phyloP scores from a whole-genome alignment of 2,888 invertebrate species.

The Sisyra nigra region DNA sequence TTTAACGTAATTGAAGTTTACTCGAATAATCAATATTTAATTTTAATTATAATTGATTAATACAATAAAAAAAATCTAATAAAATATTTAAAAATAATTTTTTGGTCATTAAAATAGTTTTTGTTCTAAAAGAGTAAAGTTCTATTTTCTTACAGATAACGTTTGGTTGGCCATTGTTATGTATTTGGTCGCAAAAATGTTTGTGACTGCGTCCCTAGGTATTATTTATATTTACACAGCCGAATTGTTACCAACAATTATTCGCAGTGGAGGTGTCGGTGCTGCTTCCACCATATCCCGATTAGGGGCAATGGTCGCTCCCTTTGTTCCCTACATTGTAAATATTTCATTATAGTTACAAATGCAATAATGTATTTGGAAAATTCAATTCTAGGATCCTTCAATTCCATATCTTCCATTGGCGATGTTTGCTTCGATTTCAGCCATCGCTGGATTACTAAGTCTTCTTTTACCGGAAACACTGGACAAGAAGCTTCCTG shows the following conservation, averaged over 20 bases:
- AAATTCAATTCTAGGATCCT: slow-evolving; percentile 31
- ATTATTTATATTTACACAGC: slow-evolving; percentile 44
- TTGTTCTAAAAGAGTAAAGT: no score
- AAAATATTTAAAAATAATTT: no score
- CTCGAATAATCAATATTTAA: background rate
- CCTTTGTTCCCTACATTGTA: slow-evolving; percentile 42
- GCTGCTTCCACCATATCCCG: slow-evolving; percentile 39
- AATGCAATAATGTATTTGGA: no score
- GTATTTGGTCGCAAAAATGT: slow-evolving; percentile 44
- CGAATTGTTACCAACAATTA: slow-evolving; percentile 34
- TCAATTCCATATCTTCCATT: slow-evolving; percentile 33
- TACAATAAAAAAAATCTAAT: no score
- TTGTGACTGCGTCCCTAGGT: slow-evolving; percentile 44
- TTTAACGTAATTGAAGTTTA: background rate
- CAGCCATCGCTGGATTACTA: slow-evolving; percentile 32
- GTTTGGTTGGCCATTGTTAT: slow-evolving; percentile 24
- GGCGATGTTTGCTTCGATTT: slow-evolving; percentile 34
- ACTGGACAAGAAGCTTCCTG: slow-evolving; percentile 39
- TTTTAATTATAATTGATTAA: slow-evolving; percentile 1
- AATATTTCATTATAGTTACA: no score
- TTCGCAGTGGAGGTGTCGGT: slow-evolving; percentile 42
- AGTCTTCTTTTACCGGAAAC: slow-evolving; percentile 46
- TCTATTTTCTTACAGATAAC: background rate
- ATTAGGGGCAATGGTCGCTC: slow-evolving; percentile 41
- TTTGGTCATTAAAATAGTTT: no score